phyloP scores from a whole-genome alignment of 1,140 invertebrate genomes.

The Drosophila gunungcola region DNA sequence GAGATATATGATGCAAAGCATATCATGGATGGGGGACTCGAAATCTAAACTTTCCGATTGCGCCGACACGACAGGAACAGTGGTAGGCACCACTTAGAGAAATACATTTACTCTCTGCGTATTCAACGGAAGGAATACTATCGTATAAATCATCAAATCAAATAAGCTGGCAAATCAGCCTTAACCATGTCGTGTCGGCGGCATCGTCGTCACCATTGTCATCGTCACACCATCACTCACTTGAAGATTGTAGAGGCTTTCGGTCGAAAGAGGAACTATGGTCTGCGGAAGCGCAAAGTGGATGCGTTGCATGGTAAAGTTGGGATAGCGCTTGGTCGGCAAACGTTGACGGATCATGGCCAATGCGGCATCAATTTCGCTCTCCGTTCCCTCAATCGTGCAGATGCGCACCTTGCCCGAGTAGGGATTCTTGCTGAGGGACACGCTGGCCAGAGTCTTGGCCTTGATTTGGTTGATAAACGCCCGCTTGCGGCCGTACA shows the following conservation, averaged over 20 bases:
- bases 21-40: conserved; percentile 11
- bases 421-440: conserved; percentile 91
- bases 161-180: conserved; percentile 1
- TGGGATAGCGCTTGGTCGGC: conserved; percentile 91
- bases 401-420: conserved; percentile 91
- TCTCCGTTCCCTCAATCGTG: conserved; percentile 91
- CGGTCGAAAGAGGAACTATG: conserved; percentile 77
- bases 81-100: conserved; percentile 19
- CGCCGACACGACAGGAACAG: conserved; percentile 35
- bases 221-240: conserved; percentile 53
- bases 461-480: conserved; percentile 93
- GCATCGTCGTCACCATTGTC: conserved; percentile 7
- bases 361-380: conserved; percentile 91
- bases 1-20: conserved; percentile 1
- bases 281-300: conserved; percentile 86
- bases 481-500: conserved; percentile 94
- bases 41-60: conserved; percentile 1
- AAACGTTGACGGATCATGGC: conserved; percentile 93
- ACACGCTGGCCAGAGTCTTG: conserved; percentile 91
- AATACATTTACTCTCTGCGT: conserved; percentile 14
- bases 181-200: conserved; percentile 16
- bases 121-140: conserved; percentile 23
- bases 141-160: conserved; percentile 7
- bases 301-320: conserved; percentile 92
- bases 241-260: conserved; percentile 76